A percentile compares a stretch with the other conserved stretches of the same genome.
phyloP scores from a whole-genome alignment of 2,888 invertebrate genomes.

The Chrysolina haemoptera region DNA sequence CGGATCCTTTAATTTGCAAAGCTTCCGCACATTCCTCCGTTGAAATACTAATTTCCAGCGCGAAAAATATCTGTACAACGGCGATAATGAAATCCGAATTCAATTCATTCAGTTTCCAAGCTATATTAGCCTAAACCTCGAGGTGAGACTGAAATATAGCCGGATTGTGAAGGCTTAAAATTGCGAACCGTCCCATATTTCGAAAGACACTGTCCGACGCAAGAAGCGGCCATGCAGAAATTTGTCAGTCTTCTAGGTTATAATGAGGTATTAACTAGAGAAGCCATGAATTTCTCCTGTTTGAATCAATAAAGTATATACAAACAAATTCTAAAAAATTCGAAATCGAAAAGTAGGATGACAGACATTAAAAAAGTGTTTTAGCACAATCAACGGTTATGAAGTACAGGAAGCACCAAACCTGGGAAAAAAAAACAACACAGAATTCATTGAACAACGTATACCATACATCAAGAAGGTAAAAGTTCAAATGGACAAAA shows the following conservation, averaged over 20 bases:
- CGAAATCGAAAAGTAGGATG: background rate
- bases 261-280: too few relatives aligned
- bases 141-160: constrained; percentile 21
- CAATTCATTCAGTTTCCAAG: constrained; percentile 1
- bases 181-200: background rate
- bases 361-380: too few relatives aligned
- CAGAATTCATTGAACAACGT: too few relatives aligned
- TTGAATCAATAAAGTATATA: too few relatives aligned
- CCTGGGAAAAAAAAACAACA: too few relatives aligned
- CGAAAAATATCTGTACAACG: constrained; percentile 15
- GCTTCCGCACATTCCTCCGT: background rate
- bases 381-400: too few relatives aligned
- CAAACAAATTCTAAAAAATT: too few relatives aligned
- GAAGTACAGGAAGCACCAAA: too few relatives aligned
- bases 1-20: background rate
- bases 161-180: constrained; percentile 6
- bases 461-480: too few relatives aligned
- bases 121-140: constrained; percentile 3
- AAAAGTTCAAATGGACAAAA: too few relatives aligned
- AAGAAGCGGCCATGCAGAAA: background rate
- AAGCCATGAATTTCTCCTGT: background rate
- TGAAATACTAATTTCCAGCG: constrained; percentile 5
- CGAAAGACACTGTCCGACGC: background rate
- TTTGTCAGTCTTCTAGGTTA: too few relatives aligned
- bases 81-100: constrained; percentile 28